A percentile compares a stretch with the other conserved stretches of the same genome.
Conservation (phyloP, 1,140 invertebrate species). For the Stegodyphus dumicola region DNA sequence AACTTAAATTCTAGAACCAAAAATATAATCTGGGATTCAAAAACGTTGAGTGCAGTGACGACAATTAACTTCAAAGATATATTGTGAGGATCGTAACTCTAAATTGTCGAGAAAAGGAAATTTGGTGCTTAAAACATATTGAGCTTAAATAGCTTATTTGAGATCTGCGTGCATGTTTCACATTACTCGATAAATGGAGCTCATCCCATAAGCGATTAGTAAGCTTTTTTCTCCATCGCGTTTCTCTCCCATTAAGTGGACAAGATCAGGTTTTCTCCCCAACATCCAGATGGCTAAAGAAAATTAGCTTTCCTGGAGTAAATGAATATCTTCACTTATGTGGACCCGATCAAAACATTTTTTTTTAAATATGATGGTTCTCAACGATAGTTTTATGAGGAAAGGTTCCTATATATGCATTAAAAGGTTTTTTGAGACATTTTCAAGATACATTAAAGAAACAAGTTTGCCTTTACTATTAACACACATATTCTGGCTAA, state of each 20-base stretch:
- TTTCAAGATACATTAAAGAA: too few relatives aligned
- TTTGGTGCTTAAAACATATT: background rate
- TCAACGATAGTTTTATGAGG: too few relatives aligned
- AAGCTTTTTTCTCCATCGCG: background rate
- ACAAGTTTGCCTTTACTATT: too few relatives aligned
- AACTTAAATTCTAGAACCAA: too few relatives aligned
- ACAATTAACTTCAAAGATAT: too few relatives aligned
- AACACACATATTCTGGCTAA: too few relatives aligned
- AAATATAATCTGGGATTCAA: too few relatives aligned
- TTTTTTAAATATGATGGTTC: background rate
- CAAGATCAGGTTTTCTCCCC: background rate
- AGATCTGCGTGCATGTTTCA: background rate
- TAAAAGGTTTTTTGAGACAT: too few relatives aligned
- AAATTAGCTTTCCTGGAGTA: background rate
- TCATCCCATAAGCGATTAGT: background rate
- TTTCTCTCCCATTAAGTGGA: background rate
- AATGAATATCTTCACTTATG: background rate
- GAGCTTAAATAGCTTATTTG: background rate
- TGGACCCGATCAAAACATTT: background rate
- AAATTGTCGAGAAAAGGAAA: too few relatives aligned
- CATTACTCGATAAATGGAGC: background rate
- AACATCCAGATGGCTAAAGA: background rate
- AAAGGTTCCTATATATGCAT: too few relatives aligned
- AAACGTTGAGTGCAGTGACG: too few relatives aligned
- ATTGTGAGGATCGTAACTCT: too few relatives aligned